phyloP scores from a whole-genome alignment of 2,797 vertebrate species.

The Sebastes hubbsi region DNA sequence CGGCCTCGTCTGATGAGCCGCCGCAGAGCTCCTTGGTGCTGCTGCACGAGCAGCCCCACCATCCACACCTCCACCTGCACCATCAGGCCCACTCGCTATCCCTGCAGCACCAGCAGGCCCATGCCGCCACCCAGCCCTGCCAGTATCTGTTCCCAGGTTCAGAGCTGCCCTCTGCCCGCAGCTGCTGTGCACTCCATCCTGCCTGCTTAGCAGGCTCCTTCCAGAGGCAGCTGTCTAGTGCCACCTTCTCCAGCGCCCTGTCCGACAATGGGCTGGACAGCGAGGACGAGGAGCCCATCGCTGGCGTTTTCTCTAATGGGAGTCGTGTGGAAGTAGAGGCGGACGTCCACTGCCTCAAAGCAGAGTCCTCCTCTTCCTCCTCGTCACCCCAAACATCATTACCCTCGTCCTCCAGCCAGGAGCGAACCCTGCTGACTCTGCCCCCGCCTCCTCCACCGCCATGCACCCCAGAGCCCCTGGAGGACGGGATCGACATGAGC shows the following conservation, averaged over 20 bases:
- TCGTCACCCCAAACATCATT: conserved; percentile 27
- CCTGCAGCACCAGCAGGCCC: conserved; percentile 72
- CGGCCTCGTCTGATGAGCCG: conserved; percentile 93
- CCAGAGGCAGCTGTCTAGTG: conserved; percentile 95
- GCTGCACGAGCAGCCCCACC: conserved; percentile 83
- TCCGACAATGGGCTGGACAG: conserved; percentile 98
- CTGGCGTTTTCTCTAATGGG: conserved; percentile 95
- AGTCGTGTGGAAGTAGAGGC: conserved; percentile 96
- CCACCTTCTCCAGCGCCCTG: conserved; percentile 96
- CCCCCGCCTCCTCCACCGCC: conserved; percentile 75
- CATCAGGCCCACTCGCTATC: conserved; percentile 73
- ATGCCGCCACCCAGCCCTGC: conserved; percentile 57
- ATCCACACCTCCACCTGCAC: conserved; percentile 82
- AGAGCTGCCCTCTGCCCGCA: conserved; percentile 74
- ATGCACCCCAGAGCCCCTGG: conserved; percentile 80
- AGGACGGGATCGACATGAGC: conserved; percentile 81
- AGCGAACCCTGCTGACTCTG: conserved; percentile 44
- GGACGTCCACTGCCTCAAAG: conserved; percentile 90
- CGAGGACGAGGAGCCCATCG: conserved; percentile 96
- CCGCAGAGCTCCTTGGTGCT: conserved; percentile 81
- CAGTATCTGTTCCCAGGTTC: conserved; percentile 68
- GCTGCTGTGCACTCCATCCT: conserved; percentile 91
- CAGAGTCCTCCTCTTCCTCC: conserved; percentile 37
- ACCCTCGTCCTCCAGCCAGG: conserved; percentile 44
- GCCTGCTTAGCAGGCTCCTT: conserved; percentile 87